Evolutionary conservation across 2,888 invertebrate species (phyloP), one percentile per base, ranked within the genome.

Genomic region (Lathronympha strigana): DNA sequence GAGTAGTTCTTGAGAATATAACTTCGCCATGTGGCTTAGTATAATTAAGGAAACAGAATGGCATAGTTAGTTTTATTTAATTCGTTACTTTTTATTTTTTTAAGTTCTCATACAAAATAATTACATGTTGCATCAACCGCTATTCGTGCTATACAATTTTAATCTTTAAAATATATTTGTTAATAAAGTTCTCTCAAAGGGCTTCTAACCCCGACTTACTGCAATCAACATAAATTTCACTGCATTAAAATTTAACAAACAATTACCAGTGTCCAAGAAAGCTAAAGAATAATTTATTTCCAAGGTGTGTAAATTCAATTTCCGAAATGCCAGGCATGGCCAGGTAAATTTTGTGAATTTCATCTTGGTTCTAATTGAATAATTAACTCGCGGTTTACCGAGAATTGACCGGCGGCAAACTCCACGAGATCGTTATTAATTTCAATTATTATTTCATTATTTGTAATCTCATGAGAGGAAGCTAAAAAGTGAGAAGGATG

Each of bases 281-380:
- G 55, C 40, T 45, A 49, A 55, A 47, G 40, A 63, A 63, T 38
- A 54, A 62, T 55, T 53, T 47, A 63, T 47, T 47, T 11, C 40
- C 3, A 5, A 23, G 36, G 19, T 54, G 19, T 54, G 17, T 15
- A 53, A 62, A 55, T 47, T n/a, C 21, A 63, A 57, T 57, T 57
- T 50, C 3, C 15, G 25, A 5, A 23, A 33, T 36, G 33, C 19
- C 47, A 55, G 57, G 55, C 40, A 40, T 5, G 54, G 21, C 25
- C 23, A 23, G 28, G 38, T 2, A 21, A 57, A 36, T 47, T 47
- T 28, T 11, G 57, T 2, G 25, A 63, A 33, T 63, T 40, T 17
- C 21, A 33, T 40, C 23, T 28, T 31, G 25, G 40, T 33, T 55
- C 17, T 47, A 54, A 47, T 60, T 49, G 28, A 61, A 61, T 61